Base-by-base conservation (phyloP, 2,113 vertebrate species). In the Pollachius pollachius region DNA sequence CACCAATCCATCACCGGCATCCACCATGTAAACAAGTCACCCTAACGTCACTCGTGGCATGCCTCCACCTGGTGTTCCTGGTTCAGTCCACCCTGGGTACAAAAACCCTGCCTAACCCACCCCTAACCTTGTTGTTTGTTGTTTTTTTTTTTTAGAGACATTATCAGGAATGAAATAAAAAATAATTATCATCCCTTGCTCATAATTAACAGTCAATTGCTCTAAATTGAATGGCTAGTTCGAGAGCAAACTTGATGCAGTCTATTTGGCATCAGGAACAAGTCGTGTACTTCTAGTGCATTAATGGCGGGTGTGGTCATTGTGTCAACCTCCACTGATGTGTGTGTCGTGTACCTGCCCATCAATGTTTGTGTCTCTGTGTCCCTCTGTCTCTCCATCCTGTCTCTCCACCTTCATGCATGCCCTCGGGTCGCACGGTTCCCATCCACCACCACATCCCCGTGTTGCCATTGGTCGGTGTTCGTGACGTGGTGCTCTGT, bases 271-370 rank as follows among this genome's bases (percentile, higher is more conserved):
- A 21, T 23, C 58, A 60, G 2, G 21, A 60, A 18, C 58, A 60
- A 7, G 12, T 3, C 2, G 18, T 59, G 19, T 1, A 19, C 58
- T 60, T 19, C n/a, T 23, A 60, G n/a, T 12, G 17, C 30, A 34
- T 34, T 34, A 34, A 34, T 23, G 30, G 30, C 4, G 5, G 62
- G 61, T 68, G 68, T 65, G 15, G 57, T 71, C 81, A 16, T 72
- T 70, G 72, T 85, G 77, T 88, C 78, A 88, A 88, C 74, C 75
- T 80, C 71, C 69, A 23, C 80, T 34, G 66, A n/a, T 81, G 77
- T 84, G 52, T 79, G 68, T 23, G 19, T 60, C 12, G 6, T 48
- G 41, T 9, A 48, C 41, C 41, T 48, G 41, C 41, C 41, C 41
- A 48, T 48, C 41, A 48, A 48, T 83, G 52, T 81, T 23, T 34